Base-by-base conservation (phyloP, 64 coral and sea anemone species). In the Acropora tenuis region DNA sequence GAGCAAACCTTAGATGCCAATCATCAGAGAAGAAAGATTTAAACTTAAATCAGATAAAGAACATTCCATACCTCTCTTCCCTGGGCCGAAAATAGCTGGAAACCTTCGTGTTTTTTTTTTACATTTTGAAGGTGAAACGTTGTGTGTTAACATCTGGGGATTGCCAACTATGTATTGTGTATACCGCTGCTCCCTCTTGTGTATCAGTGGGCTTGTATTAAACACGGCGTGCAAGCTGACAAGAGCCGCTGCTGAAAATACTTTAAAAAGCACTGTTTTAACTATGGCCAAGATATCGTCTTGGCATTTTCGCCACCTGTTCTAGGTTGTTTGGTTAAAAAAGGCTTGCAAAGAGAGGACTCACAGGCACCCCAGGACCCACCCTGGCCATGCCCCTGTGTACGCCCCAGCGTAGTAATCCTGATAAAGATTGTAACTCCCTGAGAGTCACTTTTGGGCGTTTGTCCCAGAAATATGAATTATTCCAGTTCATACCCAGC, bases 61-160 rank as follows among this genome's bases (percentile, higher is more conserved):
- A 5, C 80, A 84, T 84, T 84, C 52, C 80, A 66, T 15, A 84
- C 80, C 80, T 84, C 0, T 84, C 53, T 84, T 84, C 49, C 80
- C 18, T 19, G 52, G 4, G 17, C 43, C 43, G 52, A 84, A 84
- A 84, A 84, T 84, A 84, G 80, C 48, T 84, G 80, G 43, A 67
- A 84, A 84, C 43, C 18, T 84, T 84, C 18, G 80, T 50, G 30
- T 30, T 30, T 84, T 84, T 53, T 84, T 84, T 84, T 13, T 40
- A 84, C 59, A 84, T 84, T 84, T 67, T 84, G 55, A 84, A 84
- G 80, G 49, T 83, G 47, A 83, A 83, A 83, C 53, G 3, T 12
- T 2, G 3, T 83, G 48, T 83, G 80, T 83, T 45, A 85, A 47
- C 52, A 55, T 55, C 52, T 10, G 50, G 50, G 50, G 50, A 53